Evolutionary conservation across 1,140 invertebrate species (phyloP), one percentile per base, ranked within the genome.

Genomic region (Episyrphus balteatus): DNA sequence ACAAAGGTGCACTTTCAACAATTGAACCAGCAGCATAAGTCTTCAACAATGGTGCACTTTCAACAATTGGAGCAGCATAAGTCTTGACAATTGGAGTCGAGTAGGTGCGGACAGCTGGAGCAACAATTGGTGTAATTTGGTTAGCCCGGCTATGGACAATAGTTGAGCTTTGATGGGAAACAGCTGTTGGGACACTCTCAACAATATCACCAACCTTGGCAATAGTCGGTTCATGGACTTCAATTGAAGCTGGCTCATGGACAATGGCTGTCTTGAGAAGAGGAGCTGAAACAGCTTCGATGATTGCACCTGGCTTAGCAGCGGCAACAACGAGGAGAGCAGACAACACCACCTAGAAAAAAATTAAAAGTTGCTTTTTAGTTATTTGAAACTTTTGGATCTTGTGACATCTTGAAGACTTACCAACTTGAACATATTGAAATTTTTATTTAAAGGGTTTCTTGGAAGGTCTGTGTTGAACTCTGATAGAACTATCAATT

Each of bases 101-200:
- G 10, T 36, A 15, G 12, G n/a, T 53, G 17, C 41, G 40, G 1
- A 43, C 41, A 46, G 46, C 51, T 50, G 37, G 52, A 45, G 49
- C 55, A 54, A 33, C 56, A 55, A 47, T 52, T 55, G 45, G 60
- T 52, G 9, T 42, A 26, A 41, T 21, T 14, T 32, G 6, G 14
- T 31, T 41, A 33, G 46, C 46, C 15, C 12, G 8, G 12, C 18
- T 19, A 15, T 47, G 46, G 11, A 47, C 46, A 39, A 47, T 21
- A 12, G 46, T 36, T 42, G 46, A 62, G 12, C 66, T 64, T 44
- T 68, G 65, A 48, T 70, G 69, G 14, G 68, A 68, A 17, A 71
- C 57, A 31, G 45, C 52, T 15, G 62, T 56, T 45, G 52, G 51
- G 43, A 61, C 57, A 31, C 55, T 54, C 8, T 62, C 50, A 5